These are phyloP conservation scores for Cataglyphis rosenhaueri DNA, from an alignment of 2,888 invertebrate species.

Conservation along the genomic window DNA sequence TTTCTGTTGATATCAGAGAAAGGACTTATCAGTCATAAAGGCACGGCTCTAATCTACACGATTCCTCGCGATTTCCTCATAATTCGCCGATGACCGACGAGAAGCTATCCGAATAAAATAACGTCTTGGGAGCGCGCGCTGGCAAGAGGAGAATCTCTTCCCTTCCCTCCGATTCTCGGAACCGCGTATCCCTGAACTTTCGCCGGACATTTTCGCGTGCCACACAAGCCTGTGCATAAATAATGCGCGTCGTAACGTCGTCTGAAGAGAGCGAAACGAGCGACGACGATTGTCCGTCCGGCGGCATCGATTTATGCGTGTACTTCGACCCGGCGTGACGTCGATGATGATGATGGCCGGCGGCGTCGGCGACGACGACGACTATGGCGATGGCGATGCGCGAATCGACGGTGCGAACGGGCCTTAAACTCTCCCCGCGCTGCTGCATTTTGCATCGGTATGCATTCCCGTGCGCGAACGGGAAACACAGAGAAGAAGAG, in stretches of 20 bases:
- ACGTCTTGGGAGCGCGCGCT: not conserved
- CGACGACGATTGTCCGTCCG: constrained; percentile 45
- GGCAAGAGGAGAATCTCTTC: not conserved
- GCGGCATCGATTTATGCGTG: constrained; percentile 52
- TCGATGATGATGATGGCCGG: constrained; percentile 19
- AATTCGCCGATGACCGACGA: constrained; percentile 21
- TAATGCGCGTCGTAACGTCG: constrained; percentile 46
- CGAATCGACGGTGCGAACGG: constrained; percentile 23
- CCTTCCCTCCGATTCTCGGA: constrained; percentile 34
- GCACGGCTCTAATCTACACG: too few relatives aligned
- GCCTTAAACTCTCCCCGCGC: constrained; percentile 28
- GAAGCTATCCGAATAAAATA: constrained; percentile 12
- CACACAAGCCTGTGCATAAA: constrained; percentile 49
- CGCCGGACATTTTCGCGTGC: constrained; percentile 48
- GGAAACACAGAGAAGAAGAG: constrained; percentile 35
- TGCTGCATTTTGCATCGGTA: constrained; percentile 37
- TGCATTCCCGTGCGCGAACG: constrained; percentile 41
- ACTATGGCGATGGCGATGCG: not conserved
- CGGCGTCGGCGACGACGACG: not conserved
- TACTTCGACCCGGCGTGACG: constrained; percentile 54
- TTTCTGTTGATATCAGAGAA: not conserved
- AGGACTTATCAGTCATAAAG: not conserved
- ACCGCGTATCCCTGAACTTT: constrained; percentile 51
- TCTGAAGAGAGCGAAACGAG: constrained; percentile 35
- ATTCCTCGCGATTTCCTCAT: not conserved